These are phyloP conservation scores for Pediacus dermestoides DNA, from an alignment of 2,888 invertebrate genomes.

Conservation along the genomic window DNA sequence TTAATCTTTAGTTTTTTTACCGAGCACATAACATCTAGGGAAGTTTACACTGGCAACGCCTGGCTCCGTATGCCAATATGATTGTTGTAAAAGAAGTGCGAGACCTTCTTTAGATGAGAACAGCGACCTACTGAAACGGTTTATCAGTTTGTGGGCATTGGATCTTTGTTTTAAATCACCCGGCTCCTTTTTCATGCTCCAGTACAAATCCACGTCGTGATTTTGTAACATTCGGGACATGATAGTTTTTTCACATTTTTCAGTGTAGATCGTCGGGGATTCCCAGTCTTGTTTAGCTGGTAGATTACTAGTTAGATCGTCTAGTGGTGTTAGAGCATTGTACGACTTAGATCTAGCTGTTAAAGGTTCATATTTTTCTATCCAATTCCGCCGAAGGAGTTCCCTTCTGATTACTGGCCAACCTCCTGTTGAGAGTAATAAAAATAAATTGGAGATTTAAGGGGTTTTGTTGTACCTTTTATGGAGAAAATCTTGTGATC, in stretches of 20 bases:
- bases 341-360: constrained; percentile 21
- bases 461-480: constrained; percentile 45
- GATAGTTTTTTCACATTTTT: constrained; percentile 62
- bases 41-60: constrained; percentile 77
- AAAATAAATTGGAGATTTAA: constrained; percentile 9
- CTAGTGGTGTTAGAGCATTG: constrained; percentile 23
- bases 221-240: constrained; percentile 75
- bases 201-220: constrained; percentile 80
- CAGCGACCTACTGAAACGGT: constrained; percentile 79
- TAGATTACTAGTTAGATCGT: constrained; percentile 46
- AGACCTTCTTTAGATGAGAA: constrained; percentile 93
- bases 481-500: constrained; percentile 65
- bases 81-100: constrained; percentile 71
- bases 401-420: constrained; percentile 70
- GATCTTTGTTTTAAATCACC: constrained; percentile 65
- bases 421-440: constrained; percentile 51
- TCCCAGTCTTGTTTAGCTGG: constrained; percentile 48
- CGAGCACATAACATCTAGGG: constrained; percentile 82
- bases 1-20: constrained; percentile 33
- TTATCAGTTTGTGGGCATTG: constrained; percentile 66
- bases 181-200: constrained; percentile 84
- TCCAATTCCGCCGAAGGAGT: constrained; percentile 68
- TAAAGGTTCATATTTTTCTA: constrained; percentile 59
- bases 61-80: constrained; percentile 82
- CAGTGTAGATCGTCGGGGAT: constrained; percentile 49